Percentiles rank a stretch among this genome's conserved stretches.
These are phyloP conservation scores for Canis aureus DNA, from an alignment of 2,113 vertebrate genomes.

Conservation along the genomic window DNA sequence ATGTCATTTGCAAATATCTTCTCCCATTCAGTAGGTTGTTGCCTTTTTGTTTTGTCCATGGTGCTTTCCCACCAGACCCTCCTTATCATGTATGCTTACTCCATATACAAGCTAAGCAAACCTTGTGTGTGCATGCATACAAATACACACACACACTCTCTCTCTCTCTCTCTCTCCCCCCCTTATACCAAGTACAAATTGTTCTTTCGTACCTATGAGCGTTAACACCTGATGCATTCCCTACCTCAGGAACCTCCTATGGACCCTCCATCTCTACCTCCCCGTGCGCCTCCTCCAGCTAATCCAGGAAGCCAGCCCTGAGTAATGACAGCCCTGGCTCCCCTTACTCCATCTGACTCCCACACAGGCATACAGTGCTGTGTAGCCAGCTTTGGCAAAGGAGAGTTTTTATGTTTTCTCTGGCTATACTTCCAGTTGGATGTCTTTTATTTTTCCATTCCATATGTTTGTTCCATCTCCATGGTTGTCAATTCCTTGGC, in stretches of 20 bases:
- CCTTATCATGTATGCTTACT: not conserved
- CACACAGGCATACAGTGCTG: not conserved
- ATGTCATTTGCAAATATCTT: not conserved
- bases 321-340: not conserved
- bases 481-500: not conserved
- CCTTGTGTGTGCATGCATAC: not conserved
- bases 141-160: no score
- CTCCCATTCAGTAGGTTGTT: not conserved
- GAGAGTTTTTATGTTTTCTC: conserved; percentile 2
- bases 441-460: conserved; percentile 26
- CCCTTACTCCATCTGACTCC: not conserved
- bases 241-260: not conserved
- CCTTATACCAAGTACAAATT: not conserved
- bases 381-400: not conserved
- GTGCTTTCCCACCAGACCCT: not conserved
- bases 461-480: not conserved
- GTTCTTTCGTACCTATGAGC: not conserved
- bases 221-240: not conserved
- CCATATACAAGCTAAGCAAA: not conserved
- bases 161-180: no score
- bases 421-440: not conserved
- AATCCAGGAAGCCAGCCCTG: not conserved
- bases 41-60: not conserved
- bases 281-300: not conserved
- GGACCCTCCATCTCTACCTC: not conserved